These are phyloP conservation scores for Phengaris arion DNA, from an alignment of 2,888 invertebrate genomes.

Conservation along the genomic window DNA sequence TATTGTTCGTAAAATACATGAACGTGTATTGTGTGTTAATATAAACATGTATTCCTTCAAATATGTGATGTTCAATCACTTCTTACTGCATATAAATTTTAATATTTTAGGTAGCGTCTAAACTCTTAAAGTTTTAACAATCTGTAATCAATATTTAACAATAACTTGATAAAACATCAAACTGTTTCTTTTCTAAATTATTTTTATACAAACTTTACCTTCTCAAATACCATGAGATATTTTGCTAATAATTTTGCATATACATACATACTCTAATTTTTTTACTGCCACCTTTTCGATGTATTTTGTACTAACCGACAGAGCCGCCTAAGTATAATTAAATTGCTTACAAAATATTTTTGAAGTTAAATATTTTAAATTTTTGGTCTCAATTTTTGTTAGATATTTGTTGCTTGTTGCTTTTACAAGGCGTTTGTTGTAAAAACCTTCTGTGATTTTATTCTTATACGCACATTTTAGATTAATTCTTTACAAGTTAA, in stretches of 20 bases:
- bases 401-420: constrained; percentile 2
- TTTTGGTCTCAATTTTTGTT: not conserved
- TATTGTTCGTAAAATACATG: no score
- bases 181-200: not conserved
- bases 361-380: not conserved
- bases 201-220: constrained; percentile 22
- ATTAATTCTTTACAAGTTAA: not conserved
- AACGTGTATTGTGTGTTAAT: no score
- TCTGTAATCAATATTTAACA: not conserved
- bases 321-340: constrained; percentile 19
- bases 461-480: constrained; percentile 21
- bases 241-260: constrained; percentile 28
- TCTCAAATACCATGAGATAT: constrained; percentile 9
- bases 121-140: not conserved
- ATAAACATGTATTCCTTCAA: no score
- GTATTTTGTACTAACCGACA: not conserved
- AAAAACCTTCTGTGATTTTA: constrained; percentile 9
- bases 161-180: not conserved
- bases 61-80: no score
- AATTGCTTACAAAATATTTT: not conserved
- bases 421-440: constrained; percentile 7
- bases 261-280: not conserved
- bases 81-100: no score
- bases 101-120: not conserved
- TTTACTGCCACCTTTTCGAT: constrained; percentile 5